phyloP scores from a whole-genome alignment of 2,888 invertebrate species.

The Synergus gifuensis region DNA sequence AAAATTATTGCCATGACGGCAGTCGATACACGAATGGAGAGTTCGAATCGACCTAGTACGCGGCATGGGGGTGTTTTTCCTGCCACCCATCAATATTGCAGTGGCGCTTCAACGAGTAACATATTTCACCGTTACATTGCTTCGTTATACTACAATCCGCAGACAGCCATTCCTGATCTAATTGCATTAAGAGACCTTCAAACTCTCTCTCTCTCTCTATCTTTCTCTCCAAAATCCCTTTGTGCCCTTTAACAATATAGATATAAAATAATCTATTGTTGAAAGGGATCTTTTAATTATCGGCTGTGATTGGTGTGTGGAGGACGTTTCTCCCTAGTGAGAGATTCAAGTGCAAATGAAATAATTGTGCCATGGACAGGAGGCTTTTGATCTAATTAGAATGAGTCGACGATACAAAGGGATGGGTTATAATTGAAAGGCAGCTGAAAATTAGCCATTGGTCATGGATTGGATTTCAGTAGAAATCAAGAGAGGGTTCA shows the following conservation, averaged over 20 bases:
- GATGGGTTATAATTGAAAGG: constrained; percentile 62
- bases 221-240: background rate
- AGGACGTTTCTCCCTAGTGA: background rate
- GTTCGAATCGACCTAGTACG: constrained; percentile 59
- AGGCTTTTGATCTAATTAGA: constrained; percentile 68
- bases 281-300: background rate
- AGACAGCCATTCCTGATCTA: constrained; percentile 10
- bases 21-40: constrained; percentile 68
- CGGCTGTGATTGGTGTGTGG: background rate
- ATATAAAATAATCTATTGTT: background rate
- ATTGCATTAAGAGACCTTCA: constrained; percentile 6
- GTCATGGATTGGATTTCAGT: constrained; percentile 53
- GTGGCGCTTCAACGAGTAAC: constrained; percentile 17
- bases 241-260: background rate
- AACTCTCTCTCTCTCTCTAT: background rate
- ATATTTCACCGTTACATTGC: constrained; percentile 36
- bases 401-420: constrained; percentile 45
- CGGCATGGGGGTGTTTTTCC: constrained; percentile 50
- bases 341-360: constrained; percentile 29
- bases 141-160: constrained; percentile 37
- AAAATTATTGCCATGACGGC: constrained; percentile 64
- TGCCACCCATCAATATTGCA: constrained; percentile 35
- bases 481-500: constrained; percentile 6
- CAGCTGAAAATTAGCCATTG: constrained; percentile 56
- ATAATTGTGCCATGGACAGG: constrained; percentile 35